Base-by-base conservation (phyloP, 2,888 invertebrate genomes). In the Minunthozetes semirufus region DNA sequence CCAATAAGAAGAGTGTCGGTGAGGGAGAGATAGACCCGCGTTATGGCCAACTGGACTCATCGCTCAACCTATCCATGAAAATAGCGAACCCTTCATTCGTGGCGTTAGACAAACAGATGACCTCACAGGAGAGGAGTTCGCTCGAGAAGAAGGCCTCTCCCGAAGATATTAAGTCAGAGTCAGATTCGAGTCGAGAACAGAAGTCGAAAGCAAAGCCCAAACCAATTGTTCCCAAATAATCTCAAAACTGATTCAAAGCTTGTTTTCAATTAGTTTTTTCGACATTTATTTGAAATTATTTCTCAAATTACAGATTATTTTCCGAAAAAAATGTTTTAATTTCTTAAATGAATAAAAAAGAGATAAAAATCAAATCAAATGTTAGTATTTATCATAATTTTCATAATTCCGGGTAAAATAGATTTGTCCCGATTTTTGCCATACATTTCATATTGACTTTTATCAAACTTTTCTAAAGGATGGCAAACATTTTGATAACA, bases 401-500 rank as follows among this genome's bases (percentile, higher is more conserved):
- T 29, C 5, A 63, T 33, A 63, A 63, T 63, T 3, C 29, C n/a
- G 6, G 61, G 61, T 33, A 63, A 63, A 33, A 63, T 63, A 5
- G 61, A 63, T 63, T 63, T 63, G n/a, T 63, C 61, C 4, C 61
- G 27, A 33, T 25, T 17, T 33, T 33, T 33, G 2, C 13, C 17
- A 63, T 63, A n/a, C 0, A 22, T 59, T 53, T 56, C 25, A 25
- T 29, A 63, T 1, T 33, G 1, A 33, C 33, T 63, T 63, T 63
- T 63, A 9, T 63, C 17, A 63, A 33, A 63, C 17, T 29, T 63
- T 29, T 29, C 3, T 3, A 33, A 15, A 6, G 33, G 17, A 33
- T 63, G 6, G 33, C 61, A 63, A 63, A 63, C 22, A 63, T n/a
- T 63, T 63, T 63, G 61, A 63, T 33, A 33, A 33, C 61, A 63